phyloP scores from a whole-genome alignment of 2,888 invertebrate species.

The Campaea margaritaria region DNA sequence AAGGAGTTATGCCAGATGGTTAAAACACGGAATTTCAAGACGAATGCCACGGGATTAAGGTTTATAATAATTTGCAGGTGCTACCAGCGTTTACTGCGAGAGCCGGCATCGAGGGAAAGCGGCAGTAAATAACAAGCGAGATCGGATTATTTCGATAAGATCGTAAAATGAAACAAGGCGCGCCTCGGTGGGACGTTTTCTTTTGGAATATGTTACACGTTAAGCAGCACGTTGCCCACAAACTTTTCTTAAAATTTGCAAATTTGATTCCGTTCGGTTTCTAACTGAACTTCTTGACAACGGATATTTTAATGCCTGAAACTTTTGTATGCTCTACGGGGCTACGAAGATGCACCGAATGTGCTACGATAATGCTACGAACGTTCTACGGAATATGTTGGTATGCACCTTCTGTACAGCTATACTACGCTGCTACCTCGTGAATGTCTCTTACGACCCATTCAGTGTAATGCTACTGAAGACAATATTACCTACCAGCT shows the following conservation, averaged over 20 bases:
- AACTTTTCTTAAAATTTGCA: conserved; percentile 60
- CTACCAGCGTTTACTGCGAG: conserved; percentile 57
- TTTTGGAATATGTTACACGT: conserved; percentile 73
- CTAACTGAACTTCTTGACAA: conserved; percentile 22
- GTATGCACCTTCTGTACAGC: neutral
- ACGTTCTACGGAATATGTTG: conserved; percentile 28
- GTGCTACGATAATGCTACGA: conserved; percentile 34
- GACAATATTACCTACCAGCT: neutral
- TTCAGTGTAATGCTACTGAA: neutral
- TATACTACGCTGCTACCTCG: conserved; percentile 10
- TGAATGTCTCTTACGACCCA: conserved; percentile 4
- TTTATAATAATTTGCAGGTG: conserved; percentile 61
- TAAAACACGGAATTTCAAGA: conserved; percentile 61
- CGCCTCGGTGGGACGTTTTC: conserved; percentile 75
- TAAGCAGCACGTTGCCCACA: conserved; percentile 63
- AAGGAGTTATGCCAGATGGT: conserved; percentile 59
- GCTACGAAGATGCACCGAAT: conserved; percentile 30
- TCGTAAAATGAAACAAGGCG: conserved; percentile 84
- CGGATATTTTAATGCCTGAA: conserved; percentile 7
- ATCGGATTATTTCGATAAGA: conserved; percentile 85
- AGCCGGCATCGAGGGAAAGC: conserved; percentile 73
- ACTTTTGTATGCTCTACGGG: conserved; percentile 25
- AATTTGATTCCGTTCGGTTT: conserved; percentile 60
- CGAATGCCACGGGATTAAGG: conserved; percentile 63
- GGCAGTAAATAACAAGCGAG: conserved; percentile 83